Base-by-base conservation (phyloP, 2,888 invertebrate species). In the Koerneria pararmatus region DNA sequence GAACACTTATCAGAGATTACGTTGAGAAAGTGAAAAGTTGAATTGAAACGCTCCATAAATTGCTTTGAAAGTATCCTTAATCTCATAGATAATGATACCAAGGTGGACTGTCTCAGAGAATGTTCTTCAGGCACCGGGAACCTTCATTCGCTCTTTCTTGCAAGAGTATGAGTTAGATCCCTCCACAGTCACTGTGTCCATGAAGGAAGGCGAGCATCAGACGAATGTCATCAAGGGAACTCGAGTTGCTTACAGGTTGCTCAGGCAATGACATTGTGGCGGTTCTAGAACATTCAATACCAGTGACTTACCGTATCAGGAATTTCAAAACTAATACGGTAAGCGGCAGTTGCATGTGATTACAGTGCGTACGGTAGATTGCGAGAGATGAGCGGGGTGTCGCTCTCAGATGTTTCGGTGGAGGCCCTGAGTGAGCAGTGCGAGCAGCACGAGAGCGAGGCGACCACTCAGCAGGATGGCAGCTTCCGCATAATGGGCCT, bases 121-220 rank as follows among this genome's bases (percentile, higher is more conserved):
- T 15, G 2, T 68, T 15, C 67, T 71, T 31, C 57, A 79, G 51
- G 88, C 90, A 34, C 93, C 95, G 0, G 92, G 91, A 53, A 98
- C 97, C 86, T 97, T 92, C 86, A 86, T 97, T 65, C 89, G 92
- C 71, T 93, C 95, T 1, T 91, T 95, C 89, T 90, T 95, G 90
- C 95, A 97, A 85, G 97, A 98, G 86, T 98, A 93, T 86, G 89
- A 88, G 78, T 97, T 98, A 86, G 88, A 90, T 66, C 95, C 95
- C 0, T 88, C 89, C 46, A 92, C 93, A 35, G 90, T 91, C 83
- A 90, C 92, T 83, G 89, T 95, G 60, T 63, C 65, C 2, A 73
- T 80, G n/a, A 74, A 75, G 22, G 80, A 82, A 58, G 81, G 81
- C 51, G 72, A 77, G 60, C 83, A 80, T 78, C 86, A 80, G 73